These are phyloP conservation scores for Melanotaenia boesemani DNA, from an alignment of 2,797 vertebrate genomes.

Conservation along the genomic window DNA sequence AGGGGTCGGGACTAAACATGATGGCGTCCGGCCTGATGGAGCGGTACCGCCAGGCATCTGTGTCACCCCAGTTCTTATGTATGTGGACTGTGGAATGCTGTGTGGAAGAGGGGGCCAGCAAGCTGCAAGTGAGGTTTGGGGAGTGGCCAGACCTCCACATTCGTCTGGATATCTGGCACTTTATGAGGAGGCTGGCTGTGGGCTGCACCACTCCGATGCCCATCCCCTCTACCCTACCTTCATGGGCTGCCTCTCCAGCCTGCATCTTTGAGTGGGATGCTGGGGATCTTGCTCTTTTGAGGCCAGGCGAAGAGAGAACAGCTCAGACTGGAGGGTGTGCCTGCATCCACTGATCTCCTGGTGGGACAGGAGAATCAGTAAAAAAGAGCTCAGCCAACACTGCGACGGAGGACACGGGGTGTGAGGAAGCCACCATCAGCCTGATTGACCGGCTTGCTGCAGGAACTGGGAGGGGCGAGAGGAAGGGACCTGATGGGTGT, in stretches of 20 bases:
- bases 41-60: too few species aligned
- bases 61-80: too few species aligned
- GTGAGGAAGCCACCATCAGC: neutral
- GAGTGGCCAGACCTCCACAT: too few species aligned
- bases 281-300: neutral
- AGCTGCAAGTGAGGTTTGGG: too few species aligned
- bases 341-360: neutral
- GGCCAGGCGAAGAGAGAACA: neutral
- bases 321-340: neutral
- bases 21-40: too few species aligned
- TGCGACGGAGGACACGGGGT: neutral
- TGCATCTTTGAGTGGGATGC: constrained; percentile 19
- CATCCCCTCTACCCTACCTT: neutral
- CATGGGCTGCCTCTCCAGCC: neutral
- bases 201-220: neutral
- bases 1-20: too few species aligned
- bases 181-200: neutral
- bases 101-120: too few species aligned
- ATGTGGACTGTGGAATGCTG: too few species aligned
- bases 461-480: neutral
- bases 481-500: neutral
- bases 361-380: neutral
- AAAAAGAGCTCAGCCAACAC: neutral
- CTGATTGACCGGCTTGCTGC: neutral
- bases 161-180: neutral